Conservation (phyloP, 2,888 invertebrate species). For the Drosophila fulvimacula region DNA sequence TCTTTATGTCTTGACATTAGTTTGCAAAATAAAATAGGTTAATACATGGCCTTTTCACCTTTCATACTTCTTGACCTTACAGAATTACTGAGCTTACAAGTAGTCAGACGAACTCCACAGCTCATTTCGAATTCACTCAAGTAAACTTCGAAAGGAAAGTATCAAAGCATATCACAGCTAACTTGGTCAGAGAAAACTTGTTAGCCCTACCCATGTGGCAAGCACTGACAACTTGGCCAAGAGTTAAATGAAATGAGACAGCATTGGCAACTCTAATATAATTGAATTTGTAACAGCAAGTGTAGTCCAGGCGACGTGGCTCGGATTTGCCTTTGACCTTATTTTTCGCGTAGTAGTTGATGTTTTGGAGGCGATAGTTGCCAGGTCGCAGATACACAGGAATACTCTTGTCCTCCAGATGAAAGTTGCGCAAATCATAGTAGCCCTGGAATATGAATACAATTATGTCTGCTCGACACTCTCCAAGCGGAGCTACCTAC, state of each 20-base stretch:
- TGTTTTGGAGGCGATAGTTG: conserved; percentile 42
- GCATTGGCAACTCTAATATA: conserved; percentile 50
- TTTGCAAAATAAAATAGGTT: too few relatives aligned
- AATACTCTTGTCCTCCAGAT: conserved; percentile 53
- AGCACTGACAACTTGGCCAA: conserved; percentile 23
- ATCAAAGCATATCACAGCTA: too few relatives aligned
- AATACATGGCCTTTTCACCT: too few relatives aligned
- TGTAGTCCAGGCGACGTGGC: conserved; percentile 33
- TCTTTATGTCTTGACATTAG: too few relatives aligned
- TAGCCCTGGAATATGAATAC: conserved; percentile 25
- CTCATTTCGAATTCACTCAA: too few relatives aligned
- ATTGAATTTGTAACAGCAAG: conserved; percentile 45
- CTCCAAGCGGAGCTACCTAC: conserved; percentile 39
- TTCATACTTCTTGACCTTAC: too few relatives aligned
- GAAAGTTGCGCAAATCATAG: conserved; percentile 51
- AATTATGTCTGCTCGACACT: neutral
- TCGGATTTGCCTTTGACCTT: conserved; percentile 10
- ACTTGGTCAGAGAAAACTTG: conserved; percentile 25
- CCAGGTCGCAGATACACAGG: conserved; percentile 55
- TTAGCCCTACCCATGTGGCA: conserved; percentile 14
- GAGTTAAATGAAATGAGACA: neutral
- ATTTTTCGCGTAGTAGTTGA: conserved; percentile 33
- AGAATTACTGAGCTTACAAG: neutral
- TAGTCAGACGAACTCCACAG: neutral
- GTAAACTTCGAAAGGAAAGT: too few relatives aligned